Base-by-base conservation (phyloP, 2,888 invertebrate genomes). In the Rhingia rostrata region DNA sequence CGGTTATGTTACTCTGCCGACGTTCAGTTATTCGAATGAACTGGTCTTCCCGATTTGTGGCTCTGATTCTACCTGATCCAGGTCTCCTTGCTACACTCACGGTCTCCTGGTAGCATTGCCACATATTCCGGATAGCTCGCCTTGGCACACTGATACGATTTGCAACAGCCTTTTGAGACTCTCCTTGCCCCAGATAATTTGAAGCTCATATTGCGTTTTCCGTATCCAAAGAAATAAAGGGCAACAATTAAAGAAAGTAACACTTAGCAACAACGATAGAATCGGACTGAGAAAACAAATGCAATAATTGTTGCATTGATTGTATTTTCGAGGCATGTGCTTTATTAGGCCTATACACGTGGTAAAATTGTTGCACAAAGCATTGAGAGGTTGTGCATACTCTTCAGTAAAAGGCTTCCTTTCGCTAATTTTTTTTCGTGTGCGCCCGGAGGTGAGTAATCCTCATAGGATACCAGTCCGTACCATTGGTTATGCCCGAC, bases 21-120 rank as follows among this genome's bases (percentile, higher is more conserved):
- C 43, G 41, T 60, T 22, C 60, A 60, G 43, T 60, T 60, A 60
- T 43, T 43, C 60, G 12, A 39, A 56, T 39, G 37, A 39, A 56
- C 14, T 10, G 39, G 56, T 56, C 56, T 56, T 39, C 56, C 39
- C 14, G 39, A 39, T 39, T 39, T n/a, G n/a, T n/a, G n/a, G n/a
- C n/a, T n/a, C n/a, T n/a, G n/a, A n/a, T 43, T 43, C 43, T 4
- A n/a, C 43, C 43, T 43, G 39, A 43, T 43, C 43, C 9, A 43
- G 43, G 43, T 43, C 43, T 4, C 9, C 43, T 43, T 43, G 43
- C n/a, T n/a, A n/a, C n/a, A n/a, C n/a, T n/a, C n/a, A n/a, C 43
- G 43, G 43, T 43, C 9, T 43, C 4, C 5, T 43, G 43, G 43
- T n/a, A 43, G 43, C 43, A 43, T 43, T 43, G 9, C 43, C 43